phyloP scores from a whole-genome alignment of 2,888 invertebrate genomes.

The Diarsia dahlii region DNA sequence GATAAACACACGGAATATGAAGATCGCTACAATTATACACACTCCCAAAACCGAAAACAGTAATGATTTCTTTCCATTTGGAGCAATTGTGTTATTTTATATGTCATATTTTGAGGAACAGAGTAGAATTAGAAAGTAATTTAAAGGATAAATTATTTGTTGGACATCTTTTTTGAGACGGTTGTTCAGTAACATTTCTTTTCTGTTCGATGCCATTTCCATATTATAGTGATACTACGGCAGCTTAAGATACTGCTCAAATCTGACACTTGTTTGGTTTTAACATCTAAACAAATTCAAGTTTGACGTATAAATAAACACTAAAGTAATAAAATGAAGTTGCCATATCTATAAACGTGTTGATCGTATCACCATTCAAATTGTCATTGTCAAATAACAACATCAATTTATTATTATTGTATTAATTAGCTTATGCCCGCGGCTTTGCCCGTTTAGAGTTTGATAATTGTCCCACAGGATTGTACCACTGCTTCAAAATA shows the following conservation, averaged over 20 bases:
- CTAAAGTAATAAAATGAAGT: not conserved
- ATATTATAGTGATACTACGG: too few species aligned
- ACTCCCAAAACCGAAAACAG: not conserved
- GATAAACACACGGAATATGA: not conserved
- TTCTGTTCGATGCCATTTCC: not conserved
- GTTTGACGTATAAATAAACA: too few species aligned
- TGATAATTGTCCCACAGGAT: too few species aligned
- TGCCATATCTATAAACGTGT: not conserved
- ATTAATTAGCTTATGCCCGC: too few species aligned
- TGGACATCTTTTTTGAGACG: not conserved
- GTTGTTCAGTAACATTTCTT: not conserved
- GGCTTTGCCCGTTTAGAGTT: too few species aligned
- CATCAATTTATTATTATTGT: not conserved
- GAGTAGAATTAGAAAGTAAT: not conserved
- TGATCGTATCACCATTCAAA: not conserved
- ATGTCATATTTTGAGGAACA: not conserved
- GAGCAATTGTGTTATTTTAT: not conserved
- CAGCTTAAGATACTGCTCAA: too few species aligned
- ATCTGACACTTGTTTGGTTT: too few species aligned
- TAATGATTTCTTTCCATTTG: not conserved
- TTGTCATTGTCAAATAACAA: not conserved
- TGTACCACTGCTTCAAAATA: too few species aligned
- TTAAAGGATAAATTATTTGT: not conserved
- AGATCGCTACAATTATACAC: too few species aligned
- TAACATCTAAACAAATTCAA: too few species aligned